Base-by-base conservation (phyloP, 92 coral and sea anemone species). In the Chrysogorgia sp. region DNA sequence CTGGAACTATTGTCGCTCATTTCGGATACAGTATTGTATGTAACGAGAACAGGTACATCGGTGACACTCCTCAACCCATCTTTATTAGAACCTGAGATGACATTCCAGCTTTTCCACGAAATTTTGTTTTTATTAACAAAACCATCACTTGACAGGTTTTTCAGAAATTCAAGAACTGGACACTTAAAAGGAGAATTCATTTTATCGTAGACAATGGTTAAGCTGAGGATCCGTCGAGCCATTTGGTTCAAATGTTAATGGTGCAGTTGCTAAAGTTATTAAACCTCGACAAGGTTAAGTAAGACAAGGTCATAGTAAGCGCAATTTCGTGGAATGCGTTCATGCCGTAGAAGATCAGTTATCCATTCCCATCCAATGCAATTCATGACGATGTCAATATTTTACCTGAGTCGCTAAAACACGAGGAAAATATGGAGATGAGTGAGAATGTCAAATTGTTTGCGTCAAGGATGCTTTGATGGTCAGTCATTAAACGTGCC, bases 21-120 rank as follows among this genome's bases (percentile, higher is more conserved):
- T 19, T 76, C 10, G 0, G 59, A 41, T 53, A 76, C 82, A 41
- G 71, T 76, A 1, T 35, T 74, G 7, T 66, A 56, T 56, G 17
- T 57, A 7, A 56, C 80, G n/a, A 31, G 67, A 21, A n/a, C 56
- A 12, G 67, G 80, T 2, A 74, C 49, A 10, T 37, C 63, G 12
- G 64, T 74, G 13, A 32, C 80, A 10, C 57, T 61, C 22, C 21
- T 76, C 3, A 76, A 76, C 8, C 60, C 71, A 0, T 76, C 82
- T 8, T 61, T 61, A 10, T 10, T 75, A 13, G 80, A 76, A 40
- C 81, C 81, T 21, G 81, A 76, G 24, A 76, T 49, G n/a, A 60
- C 71, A 17, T 58, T 41, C 19, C 64, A 52, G 40, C 7, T 76
- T n/a, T 76, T 60, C 24, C 64, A 40, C 55, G 81, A 76, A 61